Evolutionary conservation across 2,113 vertebrate genomes (phyloP), one percentile per base, ranked within the genome.

Genomic region (Dendrocopos noguchii): DNA sequence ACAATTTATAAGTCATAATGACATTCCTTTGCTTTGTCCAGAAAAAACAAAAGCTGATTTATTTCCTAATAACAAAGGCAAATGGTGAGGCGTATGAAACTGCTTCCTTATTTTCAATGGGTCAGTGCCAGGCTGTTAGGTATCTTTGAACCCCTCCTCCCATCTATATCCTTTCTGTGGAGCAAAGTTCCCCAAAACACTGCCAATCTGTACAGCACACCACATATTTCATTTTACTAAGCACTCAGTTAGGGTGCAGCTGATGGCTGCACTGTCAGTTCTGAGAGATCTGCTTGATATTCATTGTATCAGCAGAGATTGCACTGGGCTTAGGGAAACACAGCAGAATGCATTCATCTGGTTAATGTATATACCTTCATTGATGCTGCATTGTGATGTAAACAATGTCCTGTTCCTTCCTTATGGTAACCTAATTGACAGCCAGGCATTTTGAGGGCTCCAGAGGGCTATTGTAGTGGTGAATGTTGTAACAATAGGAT

Each of bases 1-100:
- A 97, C 97, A 97, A 97, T 98, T 97, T 98, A 97, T 98, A 97
- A 97, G 96, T 97, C 97, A 97, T 98, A 97, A 97, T 97, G 97
- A 96, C 97, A 97, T 97, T 97, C 97, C 95, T 97, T 95, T 95
- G 96, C 91, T 96, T 97, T 95, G 95, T 94, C 97, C 95, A 94
- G 96, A 95, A 97, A 97, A 97, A 96, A 98, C 97, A 98, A 98
- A 98, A 93, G 91, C 94, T 98, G 97, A 97, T 98, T 98, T 97
- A 98, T 97, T 96, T 96, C 96, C 97, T 97, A 96, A 96, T 96
- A 98, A 97, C 97, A 97, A 97, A 97, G 97, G 96, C 96, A 96
- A 97, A 97, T 97, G 95, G 91, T 85, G 92, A 92, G 85, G 92
- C 94, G 93, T 96, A 96, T 84, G 56, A 96, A 87, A 95, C 93